phyloP scores from a whole-genome alignment of 2,113 vertebrate genomes.

The Leiothrix lutea region DNA sequence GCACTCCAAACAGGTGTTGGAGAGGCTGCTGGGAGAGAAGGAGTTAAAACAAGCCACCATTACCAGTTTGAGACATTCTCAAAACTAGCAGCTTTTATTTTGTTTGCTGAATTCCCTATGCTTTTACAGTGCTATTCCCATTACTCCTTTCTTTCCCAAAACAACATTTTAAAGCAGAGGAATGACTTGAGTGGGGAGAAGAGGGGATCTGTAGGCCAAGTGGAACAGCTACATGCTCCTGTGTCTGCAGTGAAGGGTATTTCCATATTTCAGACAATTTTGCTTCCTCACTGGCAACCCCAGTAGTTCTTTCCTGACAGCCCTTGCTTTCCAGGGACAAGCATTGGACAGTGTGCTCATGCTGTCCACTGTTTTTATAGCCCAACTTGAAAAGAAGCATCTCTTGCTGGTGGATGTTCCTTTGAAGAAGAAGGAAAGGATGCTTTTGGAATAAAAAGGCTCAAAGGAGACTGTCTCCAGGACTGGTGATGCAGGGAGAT shows the following conservation, averaged over 20 bases:
- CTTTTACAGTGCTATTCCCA: neutral
- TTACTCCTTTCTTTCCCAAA: slow-evolving; percentile 34
- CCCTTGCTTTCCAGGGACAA: neutral
- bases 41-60: neutral
- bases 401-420: neutral
- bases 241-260: fast-evolving
- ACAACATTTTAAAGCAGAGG: neutral
- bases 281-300: neutral
- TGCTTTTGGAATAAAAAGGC: neutral
- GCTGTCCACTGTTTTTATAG: neutral
- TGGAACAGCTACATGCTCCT: neutral
- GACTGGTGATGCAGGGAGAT: neutral
- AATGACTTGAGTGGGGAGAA: neutral
- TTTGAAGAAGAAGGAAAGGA: neutral
- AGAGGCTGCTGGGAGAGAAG: neutral
- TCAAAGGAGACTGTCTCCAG: neutral
- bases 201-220: neutral
- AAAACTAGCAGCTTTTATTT: slow-evolving; percentile 31
- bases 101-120: slow-evolving; percentile 12
- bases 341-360: fast-evolving
- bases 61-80: neutral
- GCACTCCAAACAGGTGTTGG: neutral
- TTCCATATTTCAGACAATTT: neutral
- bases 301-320: neutral
- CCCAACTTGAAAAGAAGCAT: neutral